These are phyloP conservation scores for Silurus asotus DNA, from an alignment of 2,113 vertebrate genomes.

Conservation along the genomic window DNA sequence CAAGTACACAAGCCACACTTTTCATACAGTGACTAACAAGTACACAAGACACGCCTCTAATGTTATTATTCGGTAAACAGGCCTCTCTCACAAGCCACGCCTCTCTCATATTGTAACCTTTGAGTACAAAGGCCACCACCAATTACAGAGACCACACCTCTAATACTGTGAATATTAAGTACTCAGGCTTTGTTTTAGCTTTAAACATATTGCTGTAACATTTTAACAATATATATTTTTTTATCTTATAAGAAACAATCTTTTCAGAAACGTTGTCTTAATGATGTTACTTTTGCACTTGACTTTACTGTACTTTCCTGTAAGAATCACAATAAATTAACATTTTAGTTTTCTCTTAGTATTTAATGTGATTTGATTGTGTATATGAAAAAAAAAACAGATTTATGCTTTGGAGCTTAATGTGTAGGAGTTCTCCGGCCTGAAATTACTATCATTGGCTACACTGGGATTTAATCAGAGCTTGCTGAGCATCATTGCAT, in stretches of 20 bases:
- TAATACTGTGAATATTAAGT: not conserved
- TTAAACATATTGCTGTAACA: not conserved
- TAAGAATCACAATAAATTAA: not conserved
- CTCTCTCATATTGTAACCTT: not conserved
- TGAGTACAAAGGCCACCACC: not conserved
- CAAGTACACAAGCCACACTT: not conserved
- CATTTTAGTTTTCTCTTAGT: not conserved
- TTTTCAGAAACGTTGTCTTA: not conserved
- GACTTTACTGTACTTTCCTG: not conserved
- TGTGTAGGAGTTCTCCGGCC: slow-evolving; percentile 33
- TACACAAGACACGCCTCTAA: not conserved
- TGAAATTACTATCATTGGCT: slow-evolving; percentile 28
- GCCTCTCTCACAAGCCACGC: not conserved
- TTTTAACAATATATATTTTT: not conserved
- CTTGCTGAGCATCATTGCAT: slow-evolving; percentile 18
- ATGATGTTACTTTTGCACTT: not conserved
- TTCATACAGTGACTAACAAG: not conserved
- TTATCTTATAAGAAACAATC: not conserved
- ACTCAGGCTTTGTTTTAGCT: not conserved
- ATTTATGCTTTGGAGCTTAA: not conserved
- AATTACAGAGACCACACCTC: not conserved
- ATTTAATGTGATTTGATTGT: not conserved
- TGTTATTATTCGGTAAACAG: not conserved
- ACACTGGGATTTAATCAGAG: slow-evolving; percentile 45
- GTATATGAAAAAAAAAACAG: not conserved